Evolutionary conservation across 2,113 vertebrate genomes (phyloP).

Genomic region (Tychaedon coryphoeus): DNA sequence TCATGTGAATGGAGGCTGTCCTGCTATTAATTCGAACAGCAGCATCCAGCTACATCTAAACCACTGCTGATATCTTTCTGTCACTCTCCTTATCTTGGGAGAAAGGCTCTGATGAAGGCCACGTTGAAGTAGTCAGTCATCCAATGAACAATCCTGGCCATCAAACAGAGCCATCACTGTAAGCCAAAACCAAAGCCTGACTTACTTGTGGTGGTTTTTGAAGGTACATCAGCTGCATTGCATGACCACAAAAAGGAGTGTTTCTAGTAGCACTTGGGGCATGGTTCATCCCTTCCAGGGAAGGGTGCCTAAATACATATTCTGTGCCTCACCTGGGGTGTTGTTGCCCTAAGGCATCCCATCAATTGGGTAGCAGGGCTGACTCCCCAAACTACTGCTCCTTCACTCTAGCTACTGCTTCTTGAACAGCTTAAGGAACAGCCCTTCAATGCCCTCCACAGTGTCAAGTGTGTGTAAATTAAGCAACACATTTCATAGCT

Average conservation of each 20-base stretch:
- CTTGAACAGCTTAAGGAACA: not conserved
- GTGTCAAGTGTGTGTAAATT: not conserved
- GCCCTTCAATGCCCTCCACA: not conserved
- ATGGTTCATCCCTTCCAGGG: not conserved
- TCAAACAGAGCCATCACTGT: not conserved
- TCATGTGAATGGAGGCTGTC: fast-evolving
- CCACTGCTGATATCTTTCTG: not conserved
- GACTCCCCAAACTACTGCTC: not conserved
- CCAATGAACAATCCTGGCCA: not conserved
- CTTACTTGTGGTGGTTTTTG: not conserved
- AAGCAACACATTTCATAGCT: not conserved
- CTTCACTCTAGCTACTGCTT: not conserved
- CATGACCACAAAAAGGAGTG: not conserved
- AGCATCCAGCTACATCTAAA: not conserved
- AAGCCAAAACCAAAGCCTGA: not conserved
- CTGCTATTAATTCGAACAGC: not conserved
- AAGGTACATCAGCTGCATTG: not conserved
- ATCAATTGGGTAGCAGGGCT: not conserved
- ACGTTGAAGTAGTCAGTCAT: not conserved
- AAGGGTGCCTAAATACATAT: not conserved
- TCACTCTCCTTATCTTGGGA: not conserved
- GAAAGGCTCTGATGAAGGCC: not conserved
- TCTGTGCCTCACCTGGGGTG: not conserved
- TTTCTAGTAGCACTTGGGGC: not conserved
- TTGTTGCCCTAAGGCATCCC: not conserved